phyloP scores from a whole-genome alignment of 1,140 invertebrate genomes.

The Diorhabda elongata region DNA sequence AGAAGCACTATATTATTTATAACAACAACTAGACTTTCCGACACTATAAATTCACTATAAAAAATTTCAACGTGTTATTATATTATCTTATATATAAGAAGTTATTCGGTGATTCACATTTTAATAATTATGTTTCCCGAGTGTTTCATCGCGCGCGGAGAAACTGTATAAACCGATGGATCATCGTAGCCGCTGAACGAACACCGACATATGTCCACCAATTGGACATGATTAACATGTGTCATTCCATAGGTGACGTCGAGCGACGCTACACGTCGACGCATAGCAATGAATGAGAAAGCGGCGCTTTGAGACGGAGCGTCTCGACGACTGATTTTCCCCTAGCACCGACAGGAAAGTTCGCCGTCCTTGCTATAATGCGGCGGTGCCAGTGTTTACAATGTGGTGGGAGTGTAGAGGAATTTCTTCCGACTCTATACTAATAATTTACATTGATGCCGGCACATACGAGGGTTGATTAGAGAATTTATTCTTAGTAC shows the following conservation, averaged over 20 bases:
- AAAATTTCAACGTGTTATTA: not conserved
- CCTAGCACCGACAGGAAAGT: conserved; percentile 18
- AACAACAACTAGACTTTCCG: not conserved
- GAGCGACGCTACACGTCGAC: conserved; percentile 10
- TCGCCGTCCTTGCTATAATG: conserved; percentile 18
- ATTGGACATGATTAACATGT: conserved; percentile 28
- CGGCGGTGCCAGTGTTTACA: conserved; percentile 4
- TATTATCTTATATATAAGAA: not conserved
- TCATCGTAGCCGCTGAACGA: not conserved
- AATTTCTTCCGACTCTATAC: not conserved
- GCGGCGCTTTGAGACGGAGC: conserved; percentile 15
- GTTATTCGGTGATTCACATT: too few relatives aligned
- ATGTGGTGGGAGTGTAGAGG: not conserved
- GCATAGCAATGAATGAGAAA: conserved; percentile 14
- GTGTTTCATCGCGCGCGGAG: not conserved
- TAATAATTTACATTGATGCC: too few relatives aligned
- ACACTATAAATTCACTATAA: conserved; percentile 6
- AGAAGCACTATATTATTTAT: not conserved
- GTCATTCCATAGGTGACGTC: conserved; percentile 18
- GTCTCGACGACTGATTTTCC: conserved; percentile 28
- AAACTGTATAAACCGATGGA: not conserved
- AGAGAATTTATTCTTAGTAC: too few relatives aligned
- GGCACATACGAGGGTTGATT: too few relatives aligned
- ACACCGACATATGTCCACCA: conserved; percentile 24
- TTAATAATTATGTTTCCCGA: too few relatives aligned